Evolutionary conservation across 2,888 invertebrate genomes (phyloP).

Genomic region (Drosophila nr. fundita): DNA sequence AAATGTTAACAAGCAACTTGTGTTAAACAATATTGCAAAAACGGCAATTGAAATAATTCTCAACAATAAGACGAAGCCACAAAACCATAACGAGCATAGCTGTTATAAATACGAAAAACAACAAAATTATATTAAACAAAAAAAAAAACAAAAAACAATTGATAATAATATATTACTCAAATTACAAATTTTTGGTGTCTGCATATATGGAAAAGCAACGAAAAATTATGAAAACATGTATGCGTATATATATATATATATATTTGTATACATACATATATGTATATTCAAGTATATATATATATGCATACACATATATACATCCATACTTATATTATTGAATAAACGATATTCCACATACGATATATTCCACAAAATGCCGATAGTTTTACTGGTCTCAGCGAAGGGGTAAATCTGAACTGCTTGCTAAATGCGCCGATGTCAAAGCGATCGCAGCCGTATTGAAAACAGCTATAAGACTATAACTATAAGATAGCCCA

Average conservation of each 20-base stretch:
- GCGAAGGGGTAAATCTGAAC: neutral
- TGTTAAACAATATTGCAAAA: slow-evolving; percentile 39
- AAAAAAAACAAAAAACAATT: slow-evolving; percentile 28
- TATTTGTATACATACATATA: slow-evolving; percentile 17
- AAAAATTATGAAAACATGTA: slow-evolving; percentile 6
- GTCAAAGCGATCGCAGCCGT: neutral
- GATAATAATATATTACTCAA: slow-evolving; percentile 42
- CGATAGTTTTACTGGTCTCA: slow-evolving; percentile 6
- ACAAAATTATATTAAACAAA: neutral
- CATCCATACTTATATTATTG: slow-evolving; percentile 48
- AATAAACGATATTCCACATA: slow-evolving; percentile 61
- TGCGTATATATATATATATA: slow-evolving; percentile 17
- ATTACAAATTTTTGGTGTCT: slow-evolving; percentile 56
- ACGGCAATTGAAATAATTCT: slow-evolving; percentile 32
- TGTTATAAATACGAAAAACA: slow-evolving; percentile 16
- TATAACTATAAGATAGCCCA: too few species aligned
- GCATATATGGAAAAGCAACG: slow-evolving; percentile 44
- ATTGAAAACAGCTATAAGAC: neutral
- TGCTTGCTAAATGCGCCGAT: neutral
- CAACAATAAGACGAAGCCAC: slow-evolving; percentile 52
- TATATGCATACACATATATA: slow-evolving; percentile 25
- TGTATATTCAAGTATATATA: slow-evolving; percentile 26
- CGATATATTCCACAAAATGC: slow-evolving; percentile 10
- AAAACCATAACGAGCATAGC: slow-evolving; percentile 38
- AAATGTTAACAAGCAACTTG: slow-evolving; percentile 63